Evolutionary conservation across 2,113 vertebrate genomes (phyloP).

Genomic region (Hemichromis elongatus): DNA sequence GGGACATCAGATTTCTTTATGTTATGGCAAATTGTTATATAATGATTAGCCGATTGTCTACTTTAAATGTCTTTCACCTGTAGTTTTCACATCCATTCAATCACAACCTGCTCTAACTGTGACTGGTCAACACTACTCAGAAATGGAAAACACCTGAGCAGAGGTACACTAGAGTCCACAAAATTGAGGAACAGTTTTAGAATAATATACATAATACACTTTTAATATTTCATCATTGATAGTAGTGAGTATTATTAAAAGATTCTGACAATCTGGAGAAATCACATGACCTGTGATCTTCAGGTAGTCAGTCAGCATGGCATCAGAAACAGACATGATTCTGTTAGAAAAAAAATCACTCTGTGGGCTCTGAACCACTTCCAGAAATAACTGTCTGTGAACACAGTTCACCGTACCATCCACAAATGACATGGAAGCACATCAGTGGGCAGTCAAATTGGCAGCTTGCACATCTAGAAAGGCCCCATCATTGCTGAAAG

Average conservation of each 20-base stretch:
- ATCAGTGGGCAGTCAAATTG: neutral
- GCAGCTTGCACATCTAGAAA: neutral
- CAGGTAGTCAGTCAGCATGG: neutral
- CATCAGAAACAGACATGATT: neutral
- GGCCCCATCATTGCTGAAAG: neutral
- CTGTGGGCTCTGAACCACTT: neutral
- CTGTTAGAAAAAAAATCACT: neutral
- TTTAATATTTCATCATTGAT: neutral
- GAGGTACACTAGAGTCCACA: accelerated
- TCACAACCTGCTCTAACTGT: neutral
- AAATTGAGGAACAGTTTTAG: neutral
- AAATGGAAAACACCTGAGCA: neutral
- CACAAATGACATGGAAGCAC: neutral
- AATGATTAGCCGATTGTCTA: neutral
- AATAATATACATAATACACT: neutral
- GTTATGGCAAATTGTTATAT: neutral
- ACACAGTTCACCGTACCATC: neutral
- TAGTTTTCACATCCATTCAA: neutral
- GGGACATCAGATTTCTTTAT: neutral
- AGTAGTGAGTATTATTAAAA: neutral
- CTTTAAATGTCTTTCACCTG: neutral
- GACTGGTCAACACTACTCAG: neutral
- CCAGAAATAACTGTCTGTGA: neutral
- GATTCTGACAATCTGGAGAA: neutral
- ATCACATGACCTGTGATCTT: neutral